Evolutionary conservation across 1,140 invertebrate genomes (phyloP), one percentile per base, ranked within the genome.

Genomic region (Acromyrmex charruanus): DNA sequence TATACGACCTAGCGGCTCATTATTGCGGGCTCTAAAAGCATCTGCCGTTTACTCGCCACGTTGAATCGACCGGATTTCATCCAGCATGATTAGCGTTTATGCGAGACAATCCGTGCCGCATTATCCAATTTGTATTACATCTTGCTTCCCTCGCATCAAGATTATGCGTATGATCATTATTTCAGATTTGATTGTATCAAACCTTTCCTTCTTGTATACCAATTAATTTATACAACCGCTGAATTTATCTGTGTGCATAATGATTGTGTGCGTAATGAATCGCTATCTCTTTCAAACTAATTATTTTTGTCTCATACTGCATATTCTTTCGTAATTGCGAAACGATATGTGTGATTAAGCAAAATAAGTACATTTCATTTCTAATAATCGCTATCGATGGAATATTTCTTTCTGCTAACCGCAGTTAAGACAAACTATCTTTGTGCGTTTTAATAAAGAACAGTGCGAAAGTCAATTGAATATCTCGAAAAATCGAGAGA

Each of bases 1-100:
- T 90, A 90, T 89, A 90, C 84, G 85, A 89, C 84, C 85, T 55
- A 58, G 88, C 55, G 88, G 88, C 88, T 90, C 88, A 87, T 89
- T 89, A 89, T 86, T 86, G 84, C 44, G 12, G 12, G 55, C 84
- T 77, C 77, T 69, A 77, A 89, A 90, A 90, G 79, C 88, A 86
- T 77, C 85, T 31, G 61, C 85, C 88, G 87, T 81, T 88, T 87
- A 86, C 58, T 49, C 71, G 86, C 49, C 58, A n/a, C 75, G 39
- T 61, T 61, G 71, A 85, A 82, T 84, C 69, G 80, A 75, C 80
- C 80, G 80, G 80, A 84, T 84, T 75, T 75, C 80, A 74, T 84
- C 80, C 72, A 28, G 39, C 44, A 25, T 61, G 80, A 74, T 84
- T 84, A 84, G 80, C 77, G 77, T 69, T 69, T 53, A 68, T 35